Percentiles rank a stretch among this genome's conserved stretches.
Conservation (phyloP, 2,888 invertebrate genomes). For the Acrobasis suavella region DNA sequence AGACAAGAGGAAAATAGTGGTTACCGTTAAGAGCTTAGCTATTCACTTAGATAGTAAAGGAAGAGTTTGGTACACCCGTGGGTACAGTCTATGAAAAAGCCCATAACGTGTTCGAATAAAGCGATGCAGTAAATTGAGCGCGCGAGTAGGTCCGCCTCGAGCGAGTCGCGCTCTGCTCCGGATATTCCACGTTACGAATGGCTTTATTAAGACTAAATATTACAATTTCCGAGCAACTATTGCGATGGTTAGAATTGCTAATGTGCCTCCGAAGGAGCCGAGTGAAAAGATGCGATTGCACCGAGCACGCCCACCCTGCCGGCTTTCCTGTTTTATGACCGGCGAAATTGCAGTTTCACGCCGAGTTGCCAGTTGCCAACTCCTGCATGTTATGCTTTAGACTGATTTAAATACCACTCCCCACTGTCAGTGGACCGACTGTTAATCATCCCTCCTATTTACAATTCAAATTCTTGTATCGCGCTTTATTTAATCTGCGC, state of each 20-base stretch:
- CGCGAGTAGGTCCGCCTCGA: slow-evolving; percentile 51
- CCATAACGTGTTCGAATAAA: slow-evolving; percentile 19
- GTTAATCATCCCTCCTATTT: slow-evolving; percentile 31
- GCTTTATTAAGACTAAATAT: slow-evolving; percentile 80
- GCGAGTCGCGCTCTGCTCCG: slow-evolving; percentile 61
- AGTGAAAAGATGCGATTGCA: slow-evolving; percentile 75
- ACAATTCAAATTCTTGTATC: slow-evolving; percentile 26
- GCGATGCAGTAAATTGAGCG: slow-evolving; percentile 52
- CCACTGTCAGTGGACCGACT: slow-evolving; percentile 37
- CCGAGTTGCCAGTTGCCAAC: slow-evolving; percentile 51
- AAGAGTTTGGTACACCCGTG: slow-evolving; percentile 19
- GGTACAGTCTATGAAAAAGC: slow-evolving; percentile 19
- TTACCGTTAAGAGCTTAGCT: slow-evolving; percentile 3
- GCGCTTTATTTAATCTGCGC: slow-evolving; percentile 11
- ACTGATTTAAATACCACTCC: slow-evolving; percentile 59
- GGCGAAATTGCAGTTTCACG: slow-evolving; percentile 71
- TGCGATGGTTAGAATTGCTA: slow-evolving; percentile 73
- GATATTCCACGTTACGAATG: slow-evolving; percentile 74
- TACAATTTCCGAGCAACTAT: slow-evolving; percentile 75
- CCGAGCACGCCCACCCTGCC: slow-evolving; percentile 47
- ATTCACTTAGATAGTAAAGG: slow-evolving; percentile 18
- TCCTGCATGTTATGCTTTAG: slow-evolving; percentile 56
- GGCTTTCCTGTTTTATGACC: slow-evolving; percentile 67
- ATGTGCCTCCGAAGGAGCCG: slow-evolving; percentile 61
- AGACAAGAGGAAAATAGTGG: background rate